These are phyloP conservation scores for Lamproptera curius DNA, from an alignment of 2,888 invertebrate species.

Conservation along the genomic window DNA sequence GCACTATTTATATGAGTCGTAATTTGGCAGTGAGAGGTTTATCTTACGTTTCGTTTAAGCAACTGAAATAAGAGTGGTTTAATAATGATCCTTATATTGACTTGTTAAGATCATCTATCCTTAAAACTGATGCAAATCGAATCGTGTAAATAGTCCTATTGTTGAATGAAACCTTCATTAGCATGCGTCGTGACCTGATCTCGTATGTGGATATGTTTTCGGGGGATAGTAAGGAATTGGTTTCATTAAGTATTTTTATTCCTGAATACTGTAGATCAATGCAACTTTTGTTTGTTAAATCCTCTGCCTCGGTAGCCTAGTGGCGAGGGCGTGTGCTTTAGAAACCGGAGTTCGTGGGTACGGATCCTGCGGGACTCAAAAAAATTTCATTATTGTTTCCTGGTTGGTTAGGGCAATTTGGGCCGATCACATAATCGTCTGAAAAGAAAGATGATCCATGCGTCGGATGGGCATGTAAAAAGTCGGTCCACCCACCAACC, in stretches of 20 bases:
- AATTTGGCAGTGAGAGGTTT: conserved; percentile 39
- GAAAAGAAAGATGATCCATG: no score
- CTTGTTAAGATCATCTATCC: not conserved
- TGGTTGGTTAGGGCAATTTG: no score
- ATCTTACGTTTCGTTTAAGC: conserved; percentile 27
- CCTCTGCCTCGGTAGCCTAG: no score
- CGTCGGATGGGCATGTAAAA: no score
- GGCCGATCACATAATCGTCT: no score
- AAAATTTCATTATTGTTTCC: no score
- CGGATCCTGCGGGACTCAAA: not conserved
- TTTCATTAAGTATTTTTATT: no score
- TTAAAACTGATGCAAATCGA: not conserved
- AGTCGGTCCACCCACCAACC: no score
- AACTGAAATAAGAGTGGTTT: not conserved
- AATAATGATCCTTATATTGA: not conserved
- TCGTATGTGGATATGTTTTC: not conserved
- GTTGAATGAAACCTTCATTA: conserved; percentile 2
- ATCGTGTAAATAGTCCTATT: conserved; percentile 1
- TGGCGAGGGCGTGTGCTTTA: no score
- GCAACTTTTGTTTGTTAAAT: no score
- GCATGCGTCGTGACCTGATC: not conserved
- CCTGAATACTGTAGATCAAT: no score
- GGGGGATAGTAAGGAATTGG: not conserved
- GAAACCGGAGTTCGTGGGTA: not conserved
- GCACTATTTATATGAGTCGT: conserved; percentile 53